These are phyloP conservation scores for Cygnus olor DNA, from an alignment of 2,797 vertebrate species.

Conservation along the genomic window DNA sequence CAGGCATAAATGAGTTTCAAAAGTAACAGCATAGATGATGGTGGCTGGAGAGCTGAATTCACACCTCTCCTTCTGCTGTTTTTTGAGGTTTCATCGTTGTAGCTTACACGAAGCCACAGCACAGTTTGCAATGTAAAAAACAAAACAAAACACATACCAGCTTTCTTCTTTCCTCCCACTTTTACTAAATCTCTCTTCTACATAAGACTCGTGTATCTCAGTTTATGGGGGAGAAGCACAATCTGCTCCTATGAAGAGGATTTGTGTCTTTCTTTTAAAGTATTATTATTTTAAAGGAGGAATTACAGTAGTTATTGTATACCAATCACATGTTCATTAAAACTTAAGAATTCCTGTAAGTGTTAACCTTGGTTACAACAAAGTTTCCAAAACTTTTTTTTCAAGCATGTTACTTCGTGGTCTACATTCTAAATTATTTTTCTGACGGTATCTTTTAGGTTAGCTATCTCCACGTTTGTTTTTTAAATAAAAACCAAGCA, in stretches of 20 bases:
- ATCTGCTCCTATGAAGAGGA: background rate
- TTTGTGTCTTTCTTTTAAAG: background rate
- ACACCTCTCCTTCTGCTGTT: background rate
- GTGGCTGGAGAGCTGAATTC: background rate
- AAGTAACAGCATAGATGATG: slow-evolving; percentile 8
- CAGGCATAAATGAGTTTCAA: background rate
- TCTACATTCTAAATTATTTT: background rate
- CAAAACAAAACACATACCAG: background rate
- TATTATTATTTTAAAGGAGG: background rate
- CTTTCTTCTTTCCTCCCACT: background rate
- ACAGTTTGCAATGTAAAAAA: background rate
- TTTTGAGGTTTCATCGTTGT: background rate
- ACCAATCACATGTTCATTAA: background rate
- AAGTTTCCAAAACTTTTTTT: background rate
- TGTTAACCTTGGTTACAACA: background rate
- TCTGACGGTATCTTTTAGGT: background rate
- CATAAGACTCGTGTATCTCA: background rate
- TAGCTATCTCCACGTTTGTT: background rate
- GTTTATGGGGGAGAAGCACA: background rate
- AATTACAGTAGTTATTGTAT: background rate
- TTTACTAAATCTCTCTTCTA: background rate
- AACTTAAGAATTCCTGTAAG: background rate
- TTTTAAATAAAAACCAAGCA: background rate
- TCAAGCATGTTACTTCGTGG: background rate
- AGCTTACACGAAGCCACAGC: background rate